Percentiles rank a stretch among this genome's conserved stretches.
These are phyloP conservation scores for Antechinus stuartii DNA, from an alignment of 2,113 vertebrate genomes.

Conservation along the genomic window DNA sequence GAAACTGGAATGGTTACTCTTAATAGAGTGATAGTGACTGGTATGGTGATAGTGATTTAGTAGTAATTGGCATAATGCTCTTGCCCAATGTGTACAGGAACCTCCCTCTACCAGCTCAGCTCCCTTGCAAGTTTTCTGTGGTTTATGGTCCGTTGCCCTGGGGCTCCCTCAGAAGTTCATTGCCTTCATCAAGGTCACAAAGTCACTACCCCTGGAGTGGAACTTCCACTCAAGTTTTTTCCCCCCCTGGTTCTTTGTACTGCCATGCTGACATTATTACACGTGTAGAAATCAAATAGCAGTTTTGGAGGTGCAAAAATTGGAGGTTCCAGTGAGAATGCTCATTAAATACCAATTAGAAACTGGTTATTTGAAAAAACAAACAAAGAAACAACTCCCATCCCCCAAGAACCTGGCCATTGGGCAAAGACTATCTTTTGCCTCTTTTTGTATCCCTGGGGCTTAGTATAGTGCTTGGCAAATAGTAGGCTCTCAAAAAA, in stretches of 20 bases:
- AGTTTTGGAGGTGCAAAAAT: background rate
- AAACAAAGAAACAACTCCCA: too few relatives aligned
- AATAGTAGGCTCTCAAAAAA: background rate
- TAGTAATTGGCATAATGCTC: background rate
- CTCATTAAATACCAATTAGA: background rate
- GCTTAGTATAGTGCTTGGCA: background rate
- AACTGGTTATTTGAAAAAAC: background rate
- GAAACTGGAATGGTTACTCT: background rate
- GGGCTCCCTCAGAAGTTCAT: background rate
- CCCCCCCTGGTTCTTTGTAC: background rate
- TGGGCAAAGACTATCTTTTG: background rate
- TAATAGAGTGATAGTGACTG: background rate
- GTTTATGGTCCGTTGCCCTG: background rate
- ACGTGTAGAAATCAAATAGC: background rate
- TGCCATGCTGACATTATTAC: background rate
- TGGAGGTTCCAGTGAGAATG: background rate
- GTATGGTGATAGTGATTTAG: background rate
- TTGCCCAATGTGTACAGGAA: background rate
- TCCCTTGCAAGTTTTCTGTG: background rate
- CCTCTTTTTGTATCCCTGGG: background rate
- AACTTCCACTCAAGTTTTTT: background rate
- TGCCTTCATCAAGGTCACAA: background rate
- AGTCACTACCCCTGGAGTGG: background rate
- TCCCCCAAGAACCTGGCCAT: too few relatives aligned
- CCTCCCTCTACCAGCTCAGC: background rate